Evolutionary conservation across 2,888 invertebrate species (phyloP).

Genomic region (Balanococcus diminutus): DNA sequence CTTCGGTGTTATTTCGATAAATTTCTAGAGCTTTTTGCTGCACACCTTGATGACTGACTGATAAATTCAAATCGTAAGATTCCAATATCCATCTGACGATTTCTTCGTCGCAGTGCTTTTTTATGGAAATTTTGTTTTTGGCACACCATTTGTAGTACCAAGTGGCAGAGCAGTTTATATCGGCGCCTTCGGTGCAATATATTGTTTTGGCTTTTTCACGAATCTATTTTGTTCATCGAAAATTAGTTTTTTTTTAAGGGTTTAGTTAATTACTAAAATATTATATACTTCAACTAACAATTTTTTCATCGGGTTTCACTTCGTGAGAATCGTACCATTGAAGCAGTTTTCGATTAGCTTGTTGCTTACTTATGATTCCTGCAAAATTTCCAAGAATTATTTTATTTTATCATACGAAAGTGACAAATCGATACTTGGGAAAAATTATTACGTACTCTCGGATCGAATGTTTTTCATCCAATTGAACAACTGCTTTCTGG

Average conservation of each 20-base stretch:
- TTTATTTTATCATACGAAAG: not conserved
- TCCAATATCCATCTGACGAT: constrained; percentile 34
- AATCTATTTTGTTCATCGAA: not conserved
- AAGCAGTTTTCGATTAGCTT: not conserved
- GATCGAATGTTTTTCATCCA: constrained; percentile 18
- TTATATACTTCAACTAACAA: not conserved
- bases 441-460: constrained; percentile 36
- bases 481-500: constrained; percentile 45
- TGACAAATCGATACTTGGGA: not conserved
- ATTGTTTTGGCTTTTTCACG: constrained; percentile 21
- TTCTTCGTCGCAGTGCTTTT: constrained; percentile 39
- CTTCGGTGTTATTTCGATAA: constrained; percentile 3
- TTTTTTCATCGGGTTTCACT: constrained; percentile 4
- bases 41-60: constrained; percentile 30
- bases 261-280: not conserved
- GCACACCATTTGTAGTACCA: constrained; percentile 49
- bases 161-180: not conserved
- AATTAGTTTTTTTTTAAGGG: not conserved
- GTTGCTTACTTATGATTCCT: not conserved
- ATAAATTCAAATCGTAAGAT: constrained; percentile 17
- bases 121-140: not conserved
- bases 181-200: not conserved
- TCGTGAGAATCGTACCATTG: constrained; percentile 24
- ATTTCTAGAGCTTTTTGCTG: constrained; percentile 37
- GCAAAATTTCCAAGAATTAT: not conserved